These are phyloP conservation scores for Gambusia yucatana DNA, from an alignment of 2,797 vertebrate species.

Conservation along the genomic window DNA sequence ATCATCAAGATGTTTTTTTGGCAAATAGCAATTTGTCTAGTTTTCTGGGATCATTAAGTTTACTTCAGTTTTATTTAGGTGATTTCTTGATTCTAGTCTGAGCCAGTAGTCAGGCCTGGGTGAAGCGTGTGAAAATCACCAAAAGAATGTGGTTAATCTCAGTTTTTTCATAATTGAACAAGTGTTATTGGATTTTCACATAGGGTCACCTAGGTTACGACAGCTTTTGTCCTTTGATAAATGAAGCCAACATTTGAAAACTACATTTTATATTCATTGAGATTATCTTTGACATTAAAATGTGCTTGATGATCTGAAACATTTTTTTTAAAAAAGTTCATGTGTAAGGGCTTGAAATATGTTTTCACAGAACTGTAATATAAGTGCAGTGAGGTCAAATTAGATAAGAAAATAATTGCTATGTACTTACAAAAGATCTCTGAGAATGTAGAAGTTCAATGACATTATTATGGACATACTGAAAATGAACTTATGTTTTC, in stretches of 20 bases:
- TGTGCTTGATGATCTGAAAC: background rate
- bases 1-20: too few relatives aligned
- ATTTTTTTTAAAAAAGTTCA: background rate
- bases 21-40: too few relatives aligned
- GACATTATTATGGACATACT: slow-evolving; percentile 10
- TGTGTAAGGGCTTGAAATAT: background rate
- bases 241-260: background rate
- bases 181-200: background rate
- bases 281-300: background rate
- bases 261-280: background rate
- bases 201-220: background rate
- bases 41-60: too few relatives aligned
- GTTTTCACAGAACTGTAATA: background rate
- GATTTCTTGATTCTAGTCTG: too few relatives aligned
- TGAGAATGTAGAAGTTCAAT: background rate
- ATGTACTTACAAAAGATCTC: background rate
- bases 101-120: too few relatives aligned
- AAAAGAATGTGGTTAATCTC: too few relatives aligned
- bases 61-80: too few relatives aligned
- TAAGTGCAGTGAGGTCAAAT: background rate
- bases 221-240: background rate
- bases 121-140: too few relatives aligned
- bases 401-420: background rate
- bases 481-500: slow-evolving; percentile 47
- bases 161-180: too few relatives aligned